These are phyloP conservation scores for Heterodera schachtii DNA, from an alignment of 1,140 invertebrate genomes.

Conservation along the genomic window DNA sequence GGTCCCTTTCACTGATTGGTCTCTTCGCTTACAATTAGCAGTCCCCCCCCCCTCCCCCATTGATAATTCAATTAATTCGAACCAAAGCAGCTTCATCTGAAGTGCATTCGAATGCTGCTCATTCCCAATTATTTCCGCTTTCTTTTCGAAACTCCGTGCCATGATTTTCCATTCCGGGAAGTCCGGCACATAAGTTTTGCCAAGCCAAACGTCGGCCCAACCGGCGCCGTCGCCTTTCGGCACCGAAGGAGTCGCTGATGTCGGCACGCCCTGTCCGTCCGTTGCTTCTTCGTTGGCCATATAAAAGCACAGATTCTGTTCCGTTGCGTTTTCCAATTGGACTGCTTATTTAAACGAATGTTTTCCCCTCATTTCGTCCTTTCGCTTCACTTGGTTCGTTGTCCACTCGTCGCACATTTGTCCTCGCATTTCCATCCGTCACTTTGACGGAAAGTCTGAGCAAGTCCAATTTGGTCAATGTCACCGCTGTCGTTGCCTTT, in stretches of 20 bases:
- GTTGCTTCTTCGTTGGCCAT: background rate
- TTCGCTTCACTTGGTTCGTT: background rate
- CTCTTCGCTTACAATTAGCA: too few species aligned
- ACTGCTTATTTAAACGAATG: background rate
- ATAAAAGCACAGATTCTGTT: constrained; percentile 11
- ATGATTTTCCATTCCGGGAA: background rate
- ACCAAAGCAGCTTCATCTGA: background rate
- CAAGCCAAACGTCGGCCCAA: constrained; percentile 6
- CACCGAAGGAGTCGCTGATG: background rate
- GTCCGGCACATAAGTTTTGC: constrained; percentile 4
- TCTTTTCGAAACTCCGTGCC: background rate
- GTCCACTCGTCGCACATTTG: background rate
- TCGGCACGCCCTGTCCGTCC: background rate
- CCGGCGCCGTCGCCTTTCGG: background rate
- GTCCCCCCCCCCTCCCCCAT: too few species aligned
- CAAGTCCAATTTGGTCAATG: background rate
- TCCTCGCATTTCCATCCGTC: background rate
- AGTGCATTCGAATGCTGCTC: background rate
- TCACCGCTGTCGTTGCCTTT: background rate
- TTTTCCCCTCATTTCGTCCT: background rate
- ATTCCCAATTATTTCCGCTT: background rate
- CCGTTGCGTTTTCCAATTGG: background rate
- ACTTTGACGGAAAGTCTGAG: background rate
- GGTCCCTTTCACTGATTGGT: too few species aligned
- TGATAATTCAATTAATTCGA: background rate